Percentiles rank a stretch among this genome's conserved stretches.
Conservation (phyloP, 1,140 invertebrate species). For the Atta texana region DNA sequence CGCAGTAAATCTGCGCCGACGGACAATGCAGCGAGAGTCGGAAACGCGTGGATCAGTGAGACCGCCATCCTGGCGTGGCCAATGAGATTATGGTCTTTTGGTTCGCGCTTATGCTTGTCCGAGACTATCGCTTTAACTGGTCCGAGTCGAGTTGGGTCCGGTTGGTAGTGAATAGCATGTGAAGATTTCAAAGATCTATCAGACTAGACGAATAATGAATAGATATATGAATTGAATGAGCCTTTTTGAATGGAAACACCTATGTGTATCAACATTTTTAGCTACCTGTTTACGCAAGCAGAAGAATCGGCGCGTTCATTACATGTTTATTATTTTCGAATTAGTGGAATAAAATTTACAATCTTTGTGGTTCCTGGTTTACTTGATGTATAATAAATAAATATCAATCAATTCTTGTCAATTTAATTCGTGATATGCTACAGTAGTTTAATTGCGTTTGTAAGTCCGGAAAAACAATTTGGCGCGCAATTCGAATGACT, state of each 20-base stretch:
- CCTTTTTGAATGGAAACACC: slow-evolving; percentile 26
- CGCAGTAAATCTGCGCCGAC: slow-evolving; percentile 76
- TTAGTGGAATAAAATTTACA: neutral
- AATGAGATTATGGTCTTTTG: slow-evolving; percentile 79
- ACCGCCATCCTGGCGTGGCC: slow-evolving; percentile 78
- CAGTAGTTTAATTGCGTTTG: too few species aligned
- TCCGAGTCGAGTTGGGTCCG: slow-evolving; percentile 54
- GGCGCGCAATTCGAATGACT: too few species aligned
- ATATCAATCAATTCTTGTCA: neutral
- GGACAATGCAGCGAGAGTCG: slow-evolving; percentile 77
- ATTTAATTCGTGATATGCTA: too few species aligned
- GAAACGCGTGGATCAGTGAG: slow-evolving; percentile 76
- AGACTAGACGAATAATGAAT: slow-evolving; percentile 52
- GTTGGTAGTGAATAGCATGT: slow-evolving; percentile 58
- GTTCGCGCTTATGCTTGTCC: slow-evolving; percentile 59
- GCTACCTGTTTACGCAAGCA: slow-evolving; percentile 28
- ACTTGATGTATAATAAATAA: neutral
- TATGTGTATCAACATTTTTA: slow-evolving; percentile 59
- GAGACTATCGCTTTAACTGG: slow-evolving; percentile 65
- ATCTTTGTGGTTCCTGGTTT: neutral
- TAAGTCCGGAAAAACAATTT: too few species aligned
- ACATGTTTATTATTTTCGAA: neutral
- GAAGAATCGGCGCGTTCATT: neutral
- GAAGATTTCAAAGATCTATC: slow-evolving; percentile 61
- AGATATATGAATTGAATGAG: slow-evolving; percentile 31